A percentile compares a stretch with the other conserved stretches of the same genome.
These are phyloP conservation scores for Bimastos eiseni DNA, from an alignment of 2,888 invertebrate genomes.

Conservation along the genomic window DNA sequence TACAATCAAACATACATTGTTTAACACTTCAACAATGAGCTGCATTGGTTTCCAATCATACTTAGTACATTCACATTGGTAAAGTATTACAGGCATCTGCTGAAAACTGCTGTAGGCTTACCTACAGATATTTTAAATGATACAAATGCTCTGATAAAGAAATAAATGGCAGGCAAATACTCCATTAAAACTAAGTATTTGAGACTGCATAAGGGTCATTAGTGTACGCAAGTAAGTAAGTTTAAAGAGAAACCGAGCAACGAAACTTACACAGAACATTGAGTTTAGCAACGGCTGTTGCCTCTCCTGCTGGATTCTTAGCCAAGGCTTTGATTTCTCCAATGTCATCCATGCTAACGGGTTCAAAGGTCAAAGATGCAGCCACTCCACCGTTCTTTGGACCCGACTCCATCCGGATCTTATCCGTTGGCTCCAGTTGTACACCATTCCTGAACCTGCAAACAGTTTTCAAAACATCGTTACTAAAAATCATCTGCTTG, in stretches of 20 bases:
- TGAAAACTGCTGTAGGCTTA: too few relatives aligned
- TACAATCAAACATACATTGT: not conserved
- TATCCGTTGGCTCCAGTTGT: conserved; percentile 32
- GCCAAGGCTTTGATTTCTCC: conserved; percentile 80
- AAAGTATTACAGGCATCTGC: too few relatives aligned
- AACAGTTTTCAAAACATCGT: conserved; percentile 9
- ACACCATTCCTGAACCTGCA: conserved; percentile 33
- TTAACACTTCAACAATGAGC: not conserved
- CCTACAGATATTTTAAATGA: too few relatives aligned
- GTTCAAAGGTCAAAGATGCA: conserved; percentile 59
- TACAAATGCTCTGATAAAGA: too few relatives aligned
- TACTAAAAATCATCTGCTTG: not conserved
- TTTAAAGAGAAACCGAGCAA: not conserved
- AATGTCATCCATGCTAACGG: conserved; percentile 76
- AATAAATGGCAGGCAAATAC: too few relatives aligned
- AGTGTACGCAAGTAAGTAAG: too few relatives aligned
- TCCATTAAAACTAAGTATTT: too few relatives aligned
- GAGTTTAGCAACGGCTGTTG: conserved; percentile 64
- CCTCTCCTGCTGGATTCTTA: conserved; percentile 44
- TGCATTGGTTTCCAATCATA: too few relatives aligned
- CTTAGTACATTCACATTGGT: too few relatives aligned
- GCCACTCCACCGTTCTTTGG: conserved; percentile 45
- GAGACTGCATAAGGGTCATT: not conserved
- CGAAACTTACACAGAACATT: conserved; percentile 77
- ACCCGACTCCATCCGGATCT: conserved; percentile 25